These are phyloP conservation scores for Zoanthus gigantus DNA, from an alignment of 92 coral and sea anemone genomes.

Conservation along the genomic window DNA sequence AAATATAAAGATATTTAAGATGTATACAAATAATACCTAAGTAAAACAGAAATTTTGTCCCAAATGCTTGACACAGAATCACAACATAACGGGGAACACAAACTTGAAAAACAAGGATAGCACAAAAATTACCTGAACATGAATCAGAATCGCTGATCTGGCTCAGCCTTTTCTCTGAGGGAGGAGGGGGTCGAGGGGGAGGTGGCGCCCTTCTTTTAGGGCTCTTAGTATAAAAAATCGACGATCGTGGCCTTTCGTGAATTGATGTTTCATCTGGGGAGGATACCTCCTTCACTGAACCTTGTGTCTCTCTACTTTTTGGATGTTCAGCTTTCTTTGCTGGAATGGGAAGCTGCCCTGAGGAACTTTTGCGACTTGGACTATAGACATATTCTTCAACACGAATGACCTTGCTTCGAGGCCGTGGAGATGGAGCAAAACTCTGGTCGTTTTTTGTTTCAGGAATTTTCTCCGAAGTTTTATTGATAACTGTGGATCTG, in stretches of 20 bases:
- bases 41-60: too few relatives aligned
- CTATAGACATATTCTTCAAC: background rate
- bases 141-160: conserved; percentile 35
- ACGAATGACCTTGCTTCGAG: conserved; percentile 29
- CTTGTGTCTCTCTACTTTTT: background rate
- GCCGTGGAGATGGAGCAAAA: conserved; percentile 24
- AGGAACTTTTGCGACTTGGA: conserved; percentile 8
- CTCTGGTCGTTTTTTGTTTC: background rate
- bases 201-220: conserved; percentile 61
- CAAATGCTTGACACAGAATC: too few relatives aligned
- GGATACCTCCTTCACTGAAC: background rate
- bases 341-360: background rate
- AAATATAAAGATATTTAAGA: background rate
- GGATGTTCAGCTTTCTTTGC: background rate
- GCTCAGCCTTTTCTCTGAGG: conserved; percentile 47
- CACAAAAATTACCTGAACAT: background rate
- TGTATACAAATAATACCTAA: too few relatives aligned
- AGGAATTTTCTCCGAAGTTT: background rate
- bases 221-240: background rate
- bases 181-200: conserved; percentile 81
- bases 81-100: too few relatives aligned
- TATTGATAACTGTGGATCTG: background rate
- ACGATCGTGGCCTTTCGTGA: background rate
- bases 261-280: background rate
- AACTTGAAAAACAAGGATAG: background rate